phyloP scores from a whole-genome alignment of 1,140 invertebrate species.

The Drosophila tristis region DNA sequence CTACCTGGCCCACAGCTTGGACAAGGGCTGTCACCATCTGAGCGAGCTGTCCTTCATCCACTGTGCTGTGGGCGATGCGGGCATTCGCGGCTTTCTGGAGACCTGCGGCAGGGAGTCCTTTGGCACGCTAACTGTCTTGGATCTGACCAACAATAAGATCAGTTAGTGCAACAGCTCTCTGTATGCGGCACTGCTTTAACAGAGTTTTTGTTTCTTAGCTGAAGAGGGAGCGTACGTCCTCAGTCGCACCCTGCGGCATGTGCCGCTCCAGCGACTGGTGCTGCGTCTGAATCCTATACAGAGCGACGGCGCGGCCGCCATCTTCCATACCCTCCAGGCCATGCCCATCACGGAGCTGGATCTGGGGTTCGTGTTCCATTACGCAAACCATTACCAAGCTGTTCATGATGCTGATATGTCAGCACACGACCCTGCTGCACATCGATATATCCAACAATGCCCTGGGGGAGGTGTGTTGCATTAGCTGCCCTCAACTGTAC shows the following conservation, averaged over 20 bases:
- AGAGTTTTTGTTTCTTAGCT: slow-evolving; percentile 32
- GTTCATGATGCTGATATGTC: slow-evolving; percentile 72
- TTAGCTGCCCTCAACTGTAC: too few species aligned
- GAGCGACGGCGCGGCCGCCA: slow-evolving; percentile 78
- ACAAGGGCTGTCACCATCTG: slow-evolving; percentile 78
- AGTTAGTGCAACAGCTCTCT: slow-evolving; percentile 42
- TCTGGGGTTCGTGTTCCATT: slow-evolving; percentile 70
- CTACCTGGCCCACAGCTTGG: slow-evolving; percentile 71
- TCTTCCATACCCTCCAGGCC: slow-evolving; percentile 65
- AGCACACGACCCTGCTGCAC: slow-evolving; percentile 60
- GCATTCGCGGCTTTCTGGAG: slow-evolving; percentile 76
- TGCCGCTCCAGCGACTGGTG: slow-evolving; percentile 62
- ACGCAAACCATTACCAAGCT: slow-evolving; percentile 66
- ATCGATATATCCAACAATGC: slow-evolving; percentile 79
- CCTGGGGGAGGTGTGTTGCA: slow-evolving; percentile 58
- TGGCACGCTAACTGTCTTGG: slow-evolving; percentile 66
- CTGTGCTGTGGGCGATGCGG: slow-evolving; percentile 80
- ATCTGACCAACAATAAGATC: slow-evolving; percentile 83
- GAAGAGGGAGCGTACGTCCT: slow-evolving; percentile 79
- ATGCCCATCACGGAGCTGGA: slow-evolving; percentile 69
- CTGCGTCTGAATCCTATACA: slow-evolving; percentile 79
- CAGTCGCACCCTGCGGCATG: slow-evolving; percentile 57
- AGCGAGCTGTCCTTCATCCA: slow-evolving; percentile 70
- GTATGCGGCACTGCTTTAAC: too few species aligned
- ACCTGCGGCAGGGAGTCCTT: slow-evolving; percentile 75